Base-by-base conservation (phyloP, 2,797 vertebrate genomes). In the Acrocephalus scirpaceus region DNA sequence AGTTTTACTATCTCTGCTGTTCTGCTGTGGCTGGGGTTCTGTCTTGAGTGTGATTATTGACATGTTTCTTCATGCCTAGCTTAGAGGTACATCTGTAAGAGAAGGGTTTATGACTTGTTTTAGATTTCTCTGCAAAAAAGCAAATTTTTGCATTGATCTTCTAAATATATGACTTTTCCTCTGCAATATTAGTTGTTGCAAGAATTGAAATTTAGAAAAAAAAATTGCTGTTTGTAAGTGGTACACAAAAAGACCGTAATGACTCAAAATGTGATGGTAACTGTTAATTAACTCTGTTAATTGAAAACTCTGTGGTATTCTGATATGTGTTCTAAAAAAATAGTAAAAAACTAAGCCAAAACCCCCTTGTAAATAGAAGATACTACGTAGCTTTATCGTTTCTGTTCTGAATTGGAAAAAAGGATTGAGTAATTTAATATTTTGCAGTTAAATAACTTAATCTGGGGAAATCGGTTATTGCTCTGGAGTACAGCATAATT, bases 391-490 rank as follows among this genome's bases (percentile, higher is more conserved):
- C 16, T 73, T 83, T 13, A 32, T 25, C 5, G 29, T 25, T 53
- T 80, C 57, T 90, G 16, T 15, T 70, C 16, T 72, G 38, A 85
- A 54, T 16, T 4, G 1, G 26, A 84, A 75, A 66, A 62, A 69
- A 58, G 1, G 5, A 67, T 74, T 83, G 14, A 50, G 7, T 3
- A 2, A 34, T 64, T 74, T 88, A 8, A 20, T 62, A 42, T 47
- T 88, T 89, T 76, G 19, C 10, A 34, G 30, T 69, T 26, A 92
- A 80, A 65, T 61, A 78, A 58, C 13, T 53, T 40, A 56, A 72
- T 86, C 57, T 58, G 20, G 6, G 11, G 25, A 86, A 54, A 61
- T 12, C 1, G 1, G 2, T 16, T 9, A 30, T 61, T 0, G 1
- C 19, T 74, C 30, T 60, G 25, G 22, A 77, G 7, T 20, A 64